Percentiles rank a stretch among this genome's conserved stretches.
Evolutionary conservation across 2,888 invertebrate genomes (phyloP).

Genomic region (Dioctria rufipes): DNA sequence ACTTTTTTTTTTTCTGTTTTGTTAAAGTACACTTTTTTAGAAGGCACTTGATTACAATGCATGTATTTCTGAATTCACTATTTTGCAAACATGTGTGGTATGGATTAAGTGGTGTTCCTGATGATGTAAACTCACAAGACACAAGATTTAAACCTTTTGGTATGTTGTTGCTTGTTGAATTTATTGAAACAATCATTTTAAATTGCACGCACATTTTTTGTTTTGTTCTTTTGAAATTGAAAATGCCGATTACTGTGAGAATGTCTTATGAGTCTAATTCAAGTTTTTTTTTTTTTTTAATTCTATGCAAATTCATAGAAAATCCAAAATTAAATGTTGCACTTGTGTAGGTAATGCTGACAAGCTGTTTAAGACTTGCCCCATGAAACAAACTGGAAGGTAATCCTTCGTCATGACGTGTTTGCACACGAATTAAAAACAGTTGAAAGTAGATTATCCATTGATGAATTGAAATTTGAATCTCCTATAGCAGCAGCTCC

Average conservation of each 20-base stretch:
- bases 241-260: slow-evolving; percentile 9
- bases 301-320: background rate
- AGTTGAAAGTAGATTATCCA: slow-evolving; percentile 3
- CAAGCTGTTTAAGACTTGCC: slow-evolving; percentile 1
- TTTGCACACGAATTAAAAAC: slow-evolving; percentile 40
- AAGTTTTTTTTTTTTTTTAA: background rate
- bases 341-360: slow-evolving; percentile 40
- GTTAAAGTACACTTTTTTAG: slow-evolving; percentile 21
- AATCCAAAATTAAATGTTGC: slow-evolving; percentile 26
- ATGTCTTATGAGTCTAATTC: slow-evolving; percentile 35
- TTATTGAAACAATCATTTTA: slow-evolving; percentile 14
- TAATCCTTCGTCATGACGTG: slow-evolving; percentile 29
- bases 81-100: background rate
- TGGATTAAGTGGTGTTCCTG: background rate
- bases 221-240: background rate
- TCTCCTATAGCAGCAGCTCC: slow-evolving; percentile 20
- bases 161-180: background rate
- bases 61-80: slow-evolving; percentile 39
- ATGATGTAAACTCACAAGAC: slow-evolving; percentile 37
- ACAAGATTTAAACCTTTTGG: background rate
- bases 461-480: slow-evolving; percentile 13
- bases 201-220: slow-evolving; percentile 16
- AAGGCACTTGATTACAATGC: slow-evolving; percentile 46
- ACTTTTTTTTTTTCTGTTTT: slow-evolving; percentile 17
- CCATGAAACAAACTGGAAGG: slow-evolving; percentile 1